These are phyloP conservation scores for Taeniopygia guttata DNA, from an alignment of 2,797 vertebrate genomes.

Conservation along the genomic window DNA sequence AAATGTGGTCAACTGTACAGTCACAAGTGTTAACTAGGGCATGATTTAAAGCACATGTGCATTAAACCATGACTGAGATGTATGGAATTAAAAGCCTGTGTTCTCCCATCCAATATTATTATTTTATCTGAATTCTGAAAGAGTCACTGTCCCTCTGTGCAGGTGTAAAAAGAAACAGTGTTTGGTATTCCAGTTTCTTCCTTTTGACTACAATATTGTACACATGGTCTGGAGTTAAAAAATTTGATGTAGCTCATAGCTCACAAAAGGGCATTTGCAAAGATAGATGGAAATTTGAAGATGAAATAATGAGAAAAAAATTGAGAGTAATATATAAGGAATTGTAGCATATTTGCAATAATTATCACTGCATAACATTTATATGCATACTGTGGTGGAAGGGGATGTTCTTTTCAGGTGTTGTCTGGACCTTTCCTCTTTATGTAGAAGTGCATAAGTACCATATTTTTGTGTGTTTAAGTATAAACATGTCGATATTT, in stretches of 20 bases:
- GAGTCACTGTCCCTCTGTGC: neutral
- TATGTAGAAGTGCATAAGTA: neutral
- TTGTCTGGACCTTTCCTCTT: neutral
- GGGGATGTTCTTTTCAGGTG: neutral
- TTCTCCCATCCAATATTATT: neutral
- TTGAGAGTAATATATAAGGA: neutral
- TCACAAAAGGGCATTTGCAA: neutral
- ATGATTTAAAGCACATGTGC: slow-evolving; percentile 20
- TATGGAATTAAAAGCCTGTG: neutral
- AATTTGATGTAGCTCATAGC: neutral
- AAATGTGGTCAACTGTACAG: slow-evolving; percentile 14
- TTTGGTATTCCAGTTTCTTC: neutral
- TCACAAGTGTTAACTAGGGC: slow-evolving; percentile 36
- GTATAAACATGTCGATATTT: neutral
- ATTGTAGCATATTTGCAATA: neutral
- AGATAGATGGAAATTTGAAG: neutral
- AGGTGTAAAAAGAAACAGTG: neutral
- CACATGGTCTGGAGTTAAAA: neutral
- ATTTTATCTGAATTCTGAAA: neutral
- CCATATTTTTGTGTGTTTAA: neutral
- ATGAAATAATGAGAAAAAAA: neutral
- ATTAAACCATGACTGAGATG: slow-evolving; percentile 6
- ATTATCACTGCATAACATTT: neutral
- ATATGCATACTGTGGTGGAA: neutral
- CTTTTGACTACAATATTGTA: neutral